These are phyloP conservation scores for Astropecten irregularis DNA, from an alignment of 53 echinoderm and acorn worm species.

Conservation along the genomic window DNA sequence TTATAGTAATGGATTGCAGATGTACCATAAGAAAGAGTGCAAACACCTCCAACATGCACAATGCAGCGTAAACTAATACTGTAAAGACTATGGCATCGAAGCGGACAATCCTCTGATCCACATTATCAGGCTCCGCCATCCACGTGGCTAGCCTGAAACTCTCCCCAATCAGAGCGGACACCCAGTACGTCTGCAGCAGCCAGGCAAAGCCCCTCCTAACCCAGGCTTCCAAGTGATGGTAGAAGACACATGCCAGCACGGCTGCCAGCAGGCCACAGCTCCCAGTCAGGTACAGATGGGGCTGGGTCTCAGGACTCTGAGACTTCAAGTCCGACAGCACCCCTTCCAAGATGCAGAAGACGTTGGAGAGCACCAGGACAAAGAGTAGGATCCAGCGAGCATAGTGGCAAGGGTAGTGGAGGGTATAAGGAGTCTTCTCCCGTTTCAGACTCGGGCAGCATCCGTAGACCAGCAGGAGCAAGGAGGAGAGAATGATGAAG, in stretches of 20 bases:
- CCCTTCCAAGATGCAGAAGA: conserved; percentile 39
- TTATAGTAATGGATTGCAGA: background rate
- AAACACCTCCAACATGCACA: conserved; percentile 35
- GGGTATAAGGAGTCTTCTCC: background rate
- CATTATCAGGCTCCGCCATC: conserved; percentile 9
- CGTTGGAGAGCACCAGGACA: background rate
- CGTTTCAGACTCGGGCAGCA: conserved; percentile 33
- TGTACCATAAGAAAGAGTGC: conserved; percentile 14
- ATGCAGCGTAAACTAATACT: conserved; percentile 11
- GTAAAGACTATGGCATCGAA: conserved; percentile 26
- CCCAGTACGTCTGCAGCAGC: conserved; percentile 44
- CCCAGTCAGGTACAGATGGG: conserved; percentile 53
- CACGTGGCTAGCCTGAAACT: conserved; percentile 9
- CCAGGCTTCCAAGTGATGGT: conserved; percentile 33
- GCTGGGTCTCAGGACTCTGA: background rate
- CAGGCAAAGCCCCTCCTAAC: conserved; percentile 1
- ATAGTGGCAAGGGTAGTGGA: conserved; percentile 43
- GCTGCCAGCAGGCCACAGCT: conserved; percentile 5
- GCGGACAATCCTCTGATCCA: conserved; percentile 23
- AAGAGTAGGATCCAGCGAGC: conserved; percentile 35
- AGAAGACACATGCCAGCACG: background rate
- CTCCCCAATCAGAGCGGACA: conserved; percentile 16
- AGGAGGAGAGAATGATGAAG: conserved; percentile 40
- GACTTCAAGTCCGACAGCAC: conserved; percentile 42
- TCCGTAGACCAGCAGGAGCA: conserved; percentile 39